These are phyloP conservation scores for Rhopalosiphum maidis DNA, from an alignment of 1,140 invertebrate species.

Conservation along the genomic window DNA sequence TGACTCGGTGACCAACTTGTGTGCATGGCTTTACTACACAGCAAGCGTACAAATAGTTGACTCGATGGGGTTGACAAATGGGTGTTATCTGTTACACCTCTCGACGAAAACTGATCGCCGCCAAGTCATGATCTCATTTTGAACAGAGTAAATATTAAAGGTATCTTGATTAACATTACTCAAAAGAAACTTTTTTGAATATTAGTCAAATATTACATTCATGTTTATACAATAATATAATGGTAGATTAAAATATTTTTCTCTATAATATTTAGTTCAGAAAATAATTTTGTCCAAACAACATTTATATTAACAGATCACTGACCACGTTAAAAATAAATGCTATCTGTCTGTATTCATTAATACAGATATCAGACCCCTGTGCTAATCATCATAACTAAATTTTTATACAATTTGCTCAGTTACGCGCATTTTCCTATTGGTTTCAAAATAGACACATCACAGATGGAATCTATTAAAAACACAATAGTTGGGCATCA, in stretches of 20 bases:
- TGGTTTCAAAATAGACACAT: constrained; percentile 6
- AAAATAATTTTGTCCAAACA: constrained; percentile 26
- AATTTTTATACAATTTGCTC: neutral
- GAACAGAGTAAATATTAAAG: too few relatives aligned
- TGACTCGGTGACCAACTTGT: too few relatives aligned
- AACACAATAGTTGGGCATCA: constrained; percentile 46
- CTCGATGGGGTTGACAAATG: too few relatives aligned
- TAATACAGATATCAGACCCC: constrained; percentile 41
- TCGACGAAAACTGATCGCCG: too few relatives aligned
- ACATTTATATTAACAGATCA: constrained; percentile 48
- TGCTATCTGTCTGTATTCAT: constrained; percentile 40
- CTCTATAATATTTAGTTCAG: constrained; percentile 35
- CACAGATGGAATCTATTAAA: constrained; percentile 15
- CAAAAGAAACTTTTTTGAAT: too few relatives aligned
- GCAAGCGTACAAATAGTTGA: too few relatives aligned
- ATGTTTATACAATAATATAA: neutral
- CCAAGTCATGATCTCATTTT: too few relatives aligned
- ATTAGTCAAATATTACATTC: neutral
- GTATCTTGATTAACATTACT: too few relatives aligned
- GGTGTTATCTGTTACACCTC: too few relatives aligned
- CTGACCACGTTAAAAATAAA: constrained; percentile 48
- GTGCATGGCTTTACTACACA: too few relatives aligned
- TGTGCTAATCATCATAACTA: constrained; percentile 45
- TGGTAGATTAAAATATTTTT: neutral
- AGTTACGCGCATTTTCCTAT: constrained; percentile 16